phyloP scores from a whole-genome alignment of 2,113 vertebrate species.

The Chloebia gouldiae region DNA sequence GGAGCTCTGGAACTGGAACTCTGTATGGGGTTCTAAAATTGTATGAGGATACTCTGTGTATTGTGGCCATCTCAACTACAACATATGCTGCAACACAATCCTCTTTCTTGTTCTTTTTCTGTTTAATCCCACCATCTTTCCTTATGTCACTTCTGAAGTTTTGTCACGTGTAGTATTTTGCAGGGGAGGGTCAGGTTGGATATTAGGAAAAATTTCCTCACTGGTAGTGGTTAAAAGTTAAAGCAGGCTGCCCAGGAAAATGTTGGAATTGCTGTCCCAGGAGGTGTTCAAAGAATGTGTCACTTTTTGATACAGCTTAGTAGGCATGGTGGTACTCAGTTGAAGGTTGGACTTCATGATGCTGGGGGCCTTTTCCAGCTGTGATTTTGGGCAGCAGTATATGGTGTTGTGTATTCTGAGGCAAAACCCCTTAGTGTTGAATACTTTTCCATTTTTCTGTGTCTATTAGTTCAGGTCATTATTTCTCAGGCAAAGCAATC shows the following conservation, averaged over 20 bases:
- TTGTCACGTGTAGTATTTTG: not conserved
- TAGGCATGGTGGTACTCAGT: not conserved
- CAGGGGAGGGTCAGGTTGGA: not conserved
- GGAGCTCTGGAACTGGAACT: too few species aligned
- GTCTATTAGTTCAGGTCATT: not conserved
- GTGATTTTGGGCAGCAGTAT: not conserved
- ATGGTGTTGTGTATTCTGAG: not conserved
- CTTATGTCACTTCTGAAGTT: not conserved
- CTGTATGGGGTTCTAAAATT: too few species aligned
- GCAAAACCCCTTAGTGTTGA: not conserved
- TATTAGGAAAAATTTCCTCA: not conserved
- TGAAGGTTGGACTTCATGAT: not conserved
- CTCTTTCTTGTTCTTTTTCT: not conserved
- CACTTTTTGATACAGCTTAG: not conserved
- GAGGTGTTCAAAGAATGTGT: rapidly evolving
- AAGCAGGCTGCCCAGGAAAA: not conserved
- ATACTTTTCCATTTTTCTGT: not conserved
- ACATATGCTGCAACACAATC: not conserved
- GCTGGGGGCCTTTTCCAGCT: not conserved
- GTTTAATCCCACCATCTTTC: not conserved
- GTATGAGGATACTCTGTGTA: too few species aligned
- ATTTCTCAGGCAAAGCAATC: not conserved
- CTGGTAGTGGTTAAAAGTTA: not conserved
- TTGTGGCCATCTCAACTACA: too few species aligned
- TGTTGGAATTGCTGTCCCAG: not conserved